Conservation (phyloP, 2,113 vertebrate genomes). For the Indicator maculatus region DNA sequence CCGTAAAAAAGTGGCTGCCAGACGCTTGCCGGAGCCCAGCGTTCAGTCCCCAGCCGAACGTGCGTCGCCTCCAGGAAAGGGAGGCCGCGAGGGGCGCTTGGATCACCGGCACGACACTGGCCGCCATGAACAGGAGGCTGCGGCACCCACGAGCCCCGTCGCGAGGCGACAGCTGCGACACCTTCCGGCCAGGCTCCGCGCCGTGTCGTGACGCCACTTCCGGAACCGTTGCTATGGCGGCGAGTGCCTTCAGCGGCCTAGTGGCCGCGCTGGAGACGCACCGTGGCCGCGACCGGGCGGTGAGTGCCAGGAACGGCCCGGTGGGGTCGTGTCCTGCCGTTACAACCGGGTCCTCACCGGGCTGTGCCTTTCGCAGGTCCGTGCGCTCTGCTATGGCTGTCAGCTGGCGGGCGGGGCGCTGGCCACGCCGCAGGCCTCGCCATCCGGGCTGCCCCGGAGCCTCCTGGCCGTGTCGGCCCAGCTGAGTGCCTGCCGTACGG, state of each 20-base stretch:
- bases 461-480: slow-evolving; percentile 86
- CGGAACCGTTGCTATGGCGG: slow-evolving; percentile 78
- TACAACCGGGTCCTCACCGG: not conserved
- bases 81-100: not conserved
- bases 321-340: not conserved
- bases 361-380: slow-evolving; percentile 73
- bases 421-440: slow-evolving; percentile 60
- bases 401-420: slow-evolving; percentile 87
- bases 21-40: not conserved
- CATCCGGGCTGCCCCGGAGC: slow-evolving; percentile 72
- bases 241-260: slow-evolving; percentile 61
- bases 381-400: slow-evolving; percentile 86
- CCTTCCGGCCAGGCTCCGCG: not conserved
- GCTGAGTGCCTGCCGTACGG: slow-evolving; percentile 88
- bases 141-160: not conserved
- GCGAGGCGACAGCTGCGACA: not conserved
- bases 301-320: slow-evolving; percentile 73
- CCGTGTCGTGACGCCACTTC: not conserved
- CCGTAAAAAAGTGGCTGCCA: not conserved
- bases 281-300: slow-evolving; percentile 89
- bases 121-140: not conserved
- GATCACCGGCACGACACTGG: not conserved
- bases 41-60: not conserved
- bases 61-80: not conserved
- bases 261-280: slow-evolving; percentile 84